Conservation (phyloP, 2,113 vertebrate species). For the Mesocricetus auratus region DNA sequence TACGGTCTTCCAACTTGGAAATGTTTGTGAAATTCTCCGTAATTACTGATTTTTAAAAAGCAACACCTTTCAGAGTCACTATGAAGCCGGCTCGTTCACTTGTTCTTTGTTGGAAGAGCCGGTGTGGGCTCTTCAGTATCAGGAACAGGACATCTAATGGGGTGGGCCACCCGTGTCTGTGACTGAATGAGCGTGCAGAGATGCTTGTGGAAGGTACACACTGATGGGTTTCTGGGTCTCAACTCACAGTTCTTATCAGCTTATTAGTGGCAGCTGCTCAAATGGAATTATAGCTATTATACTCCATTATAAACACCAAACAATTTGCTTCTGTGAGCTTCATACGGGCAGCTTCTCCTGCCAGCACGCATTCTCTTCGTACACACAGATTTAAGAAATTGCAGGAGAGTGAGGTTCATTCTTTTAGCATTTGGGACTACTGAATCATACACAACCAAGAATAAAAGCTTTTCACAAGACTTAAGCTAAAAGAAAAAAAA, state of each 20-base stretch:
- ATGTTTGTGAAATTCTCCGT: conserved; percentile 79
- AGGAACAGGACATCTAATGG: conserved; percentile 59
- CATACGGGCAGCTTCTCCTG: conserved; percentile 78
- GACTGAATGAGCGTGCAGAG: conserved; percentile 67
- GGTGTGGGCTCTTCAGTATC: conserved; percentile 64
- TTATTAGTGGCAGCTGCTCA: conserved; percentile 87
- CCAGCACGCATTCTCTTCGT: conserved; percentile 79
- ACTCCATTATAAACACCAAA: conserved; percentile 85
- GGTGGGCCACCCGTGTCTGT: conserved; percentile 72
- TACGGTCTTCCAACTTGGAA: conserved; percentile 66
- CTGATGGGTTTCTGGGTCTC: conserved; percentile 76
- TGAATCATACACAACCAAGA: conserved; percentile 82
- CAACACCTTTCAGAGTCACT: conserved; percentile 48
- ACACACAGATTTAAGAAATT: conserved; percentile 82
- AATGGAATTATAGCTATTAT: conserved; percentile 87
- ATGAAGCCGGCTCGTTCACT: conserved; percentile 58
- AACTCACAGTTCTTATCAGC: conserved; percentile 82
- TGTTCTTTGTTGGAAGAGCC: conserved; percentile 30
- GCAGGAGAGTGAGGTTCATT: conserved; percentile 77
- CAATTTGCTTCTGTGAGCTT: conserved; percentile 86
- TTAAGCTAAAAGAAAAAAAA: conserved; percentile 63
- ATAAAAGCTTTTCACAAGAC: conserved; percentile 84
- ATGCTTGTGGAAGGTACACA: conserved; percentile 58
- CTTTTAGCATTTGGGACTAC: conserved; percentile 80
- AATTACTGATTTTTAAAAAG: conserved; percentile 70